phyloP scores from a whole-genome alignment of 1,140 invertebrate species.

The Drosophila nigromelanica region DNA sequence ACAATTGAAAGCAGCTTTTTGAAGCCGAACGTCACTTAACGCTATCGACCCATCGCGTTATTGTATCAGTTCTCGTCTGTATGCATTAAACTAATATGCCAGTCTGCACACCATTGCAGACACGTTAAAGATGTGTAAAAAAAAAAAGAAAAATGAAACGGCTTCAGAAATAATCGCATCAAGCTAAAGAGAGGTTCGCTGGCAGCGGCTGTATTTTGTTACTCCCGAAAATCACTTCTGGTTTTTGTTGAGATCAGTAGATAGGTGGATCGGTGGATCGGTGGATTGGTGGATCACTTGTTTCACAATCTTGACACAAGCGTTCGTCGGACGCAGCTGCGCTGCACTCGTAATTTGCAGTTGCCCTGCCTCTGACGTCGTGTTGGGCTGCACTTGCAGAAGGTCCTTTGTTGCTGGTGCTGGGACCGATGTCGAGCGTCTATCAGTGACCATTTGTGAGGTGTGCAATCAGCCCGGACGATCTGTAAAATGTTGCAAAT shows the following conservation, averaged over 20 bases:
- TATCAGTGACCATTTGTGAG: slow-evolving; percentile 6
- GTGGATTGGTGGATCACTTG: slow-evolving; percentile 8
- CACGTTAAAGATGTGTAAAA: slow-evolving; percentile 49
- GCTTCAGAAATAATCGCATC: slow-evolving; percentile 55
- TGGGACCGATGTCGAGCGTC: slow-evolving; percentile 1
- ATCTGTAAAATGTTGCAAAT: slow-evolving; percentile 45
- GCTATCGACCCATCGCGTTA: not conserved
- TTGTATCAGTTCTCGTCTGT: not conserved
- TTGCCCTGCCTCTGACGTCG: not conserved
- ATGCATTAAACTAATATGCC: slow-evolving; percentile 50
- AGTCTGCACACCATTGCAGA: slow-evolving; percentile 60
- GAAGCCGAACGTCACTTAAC: not conserved
- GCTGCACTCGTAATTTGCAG: slow-evolving; percentile 25
- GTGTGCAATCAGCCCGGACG: slow-evolving; percentile 60
- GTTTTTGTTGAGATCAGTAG: slow-evolving; percentile 50
- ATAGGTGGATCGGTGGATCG: slow-evolving; percentile 15
- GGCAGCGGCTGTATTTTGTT: slow-evolving; percentile 40
- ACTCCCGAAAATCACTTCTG: slow-evolving; percentile 70
- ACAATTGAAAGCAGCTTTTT: too few species aligned
- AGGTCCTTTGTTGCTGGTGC: not conserved
- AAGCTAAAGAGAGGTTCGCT: slow-evolving; percentile 59
- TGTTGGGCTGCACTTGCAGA: not conserved
- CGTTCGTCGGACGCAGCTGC: slow-evolving; percentile 54
- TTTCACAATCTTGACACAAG: slow-evolving; percentile 21
- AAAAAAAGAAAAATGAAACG: not conserved